Conservation (phyloP, 1,140 invertebrate species). For the Diuraphis noxia region DNA sequence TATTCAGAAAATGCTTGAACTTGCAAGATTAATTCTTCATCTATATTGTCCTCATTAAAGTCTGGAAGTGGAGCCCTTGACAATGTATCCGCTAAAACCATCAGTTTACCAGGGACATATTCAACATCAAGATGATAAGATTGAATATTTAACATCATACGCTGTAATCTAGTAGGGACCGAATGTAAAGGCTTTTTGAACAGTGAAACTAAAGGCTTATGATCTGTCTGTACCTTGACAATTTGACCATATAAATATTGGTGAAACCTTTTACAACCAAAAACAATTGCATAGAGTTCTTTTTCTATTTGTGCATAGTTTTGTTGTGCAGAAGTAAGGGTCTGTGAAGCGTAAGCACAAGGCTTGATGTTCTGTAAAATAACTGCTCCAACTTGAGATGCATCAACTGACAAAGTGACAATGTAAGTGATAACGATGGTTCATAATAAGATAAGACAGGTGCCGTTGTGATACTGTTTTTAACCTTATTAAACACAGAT, state of each 20-base stretch:
- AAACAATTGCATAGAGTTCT: slow-evolving; percentile 61
- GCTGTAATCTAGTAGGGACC: slow-evolving; percentile 60
- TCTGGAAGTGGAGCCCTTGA: slow-evolving; percentile 59
- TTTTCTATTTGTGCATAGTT: slow-evolving; percentile 62
- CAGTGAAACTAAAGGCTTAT: slow-evolving; percentile 61
- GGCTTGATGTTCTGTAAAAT: slow-evolving; percentile 58
- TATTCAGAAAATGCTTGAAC: slow-evolving; percentile 11
- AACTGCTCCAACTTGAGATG: slow-evolving; percentile 58
- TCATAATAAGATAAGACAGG: too few relatives aligned
- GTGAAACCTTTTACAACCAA: slow-evolving; percentile 58
- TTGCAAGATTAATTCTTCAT: not conserved
- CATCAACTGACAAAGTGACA: slow-evolving; percentile 59
- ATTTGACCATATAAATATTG: slow-evolving; percentile 59
- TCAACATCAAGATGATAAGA: slow-evolving; percentile 58
- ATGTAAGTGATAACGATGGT: too few relatives aligned
- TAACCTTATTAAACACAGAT: too few relatives aligned
- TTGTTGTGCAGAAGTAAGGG: slow-evolving; percentile 58
- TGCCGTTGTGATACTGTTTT: too few relatives aligned
- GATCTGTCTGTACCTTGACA: slow-evolving; percentile 61
- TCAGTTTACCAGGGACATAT: slow-evolving; percentile 60
- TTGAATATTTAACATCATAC: slow-evolving; percentile 58
- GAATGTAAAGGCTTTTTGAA: slow-evolving; percentile 61
- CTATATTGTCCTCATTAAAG: slow-evolving; percentile 55
- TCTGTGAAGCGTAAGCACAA: slow-evolving; percentile 59
- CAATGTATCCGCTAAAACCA: slow-evolving; percentile 61